These are phyloP conservation scores for Oxyura jamaicensis DNA, from an alignment of 2,113 vertebrate genomes.

Conservation along the genomic window DNA sequence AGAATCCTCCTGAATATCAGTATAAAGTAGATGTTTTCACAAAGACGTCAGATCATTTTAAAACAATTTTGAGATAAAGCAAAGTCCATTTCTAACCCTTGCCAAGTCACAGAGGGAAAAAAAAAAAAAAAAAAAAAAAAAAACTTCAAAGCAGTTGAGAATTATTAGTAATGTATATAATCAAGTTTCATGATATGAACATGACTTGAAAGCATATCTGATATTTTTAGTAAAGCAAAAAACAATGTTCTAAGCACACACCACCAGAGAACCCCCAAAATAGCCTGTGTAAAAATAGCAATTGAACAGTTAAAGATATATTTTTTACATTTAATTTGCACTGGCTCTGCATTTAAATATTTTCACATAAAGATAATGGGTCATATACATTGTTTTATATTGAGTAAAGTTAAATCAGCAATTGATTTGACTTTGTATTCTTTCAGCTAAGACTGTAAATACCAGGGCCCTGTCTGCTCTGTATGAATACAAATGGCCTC, in stretches of 20 bases:
- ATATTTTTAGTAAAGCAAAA: conserved; percentile 48
- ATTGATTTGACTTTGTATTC: conserved; percentile 13
- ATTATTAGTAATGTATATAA: not conserved
- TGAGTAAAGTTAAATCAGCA: conserved; percentile 3
- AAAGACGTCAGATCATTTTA: not conserved
- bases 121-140: too few relatives aligned
- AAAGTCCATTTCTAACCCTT: not conserved
- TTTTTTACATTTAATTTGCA: not conserved
- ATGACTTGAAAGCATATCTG: conserved; percentile 23
- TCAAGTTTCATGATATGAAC: not conserved
- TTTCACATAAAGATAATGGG: not conserved
- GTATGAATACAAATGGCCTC: conserved; percentile 28
- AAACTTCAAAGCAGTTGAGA: not conserved
- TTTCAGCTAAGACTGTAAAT: conserved; percentile 34
- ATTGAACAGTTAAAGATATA: not conserved
- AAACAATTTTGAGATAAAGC: not conserved
- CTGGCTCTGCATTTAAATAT: conserved; percentile 1
- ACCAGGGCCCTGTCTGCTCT: not conserved
- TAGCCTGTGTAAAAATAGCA: not conserved
- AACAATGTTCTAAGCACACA: not conserved
- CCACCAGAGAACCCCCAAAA: not conserved
- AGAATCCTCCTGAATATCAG: not conserved
- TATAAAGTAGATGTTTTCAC: not conserved
- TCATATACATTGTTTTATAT: not conserved
- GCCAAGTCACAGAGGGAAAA: not conserved